Percentiles rank a stretch among this genome's conserved stretches.
Evolutionary conservation across 1,140 invertebrate genomes (phyloP).

Genomic region (Laupala kohalensis): DNA sequence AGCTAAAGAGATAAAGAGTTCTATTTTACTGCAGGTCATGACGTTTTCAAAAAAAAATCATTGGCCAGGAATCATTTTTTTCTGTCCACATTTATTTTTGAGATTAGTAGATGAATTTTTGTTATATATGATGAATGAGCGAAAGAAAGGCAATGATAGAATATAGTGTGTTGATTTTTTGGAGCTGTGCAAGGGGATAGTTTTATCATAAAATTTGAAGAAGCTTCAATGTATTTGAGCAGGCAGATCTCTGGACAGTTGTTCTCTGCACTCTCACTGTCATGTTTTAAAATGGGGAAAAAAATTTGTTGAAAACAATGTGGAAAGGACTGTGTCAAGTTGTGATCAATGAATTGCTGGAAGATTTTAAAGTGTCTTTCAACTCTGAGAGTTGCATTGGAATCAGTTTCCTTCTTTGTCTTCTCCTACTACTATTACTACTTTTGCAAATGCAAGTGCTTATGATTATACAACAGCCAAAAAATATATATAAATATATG

Average conservation of each 20-base stretch:
- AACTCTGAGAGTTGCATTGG: background rate
- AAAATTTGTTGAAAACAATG: background rate
- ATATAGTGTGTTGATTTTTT: background rate
- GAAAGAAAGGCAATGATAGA: background rate
- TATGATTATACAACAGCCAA: background rate
- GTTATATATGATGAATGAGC: background rate
- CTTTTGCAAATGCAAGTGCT: background rate
- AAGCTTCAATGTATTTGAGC: conserved; percentile 3
- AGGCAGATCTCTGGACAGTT: conserved; percentile 11
- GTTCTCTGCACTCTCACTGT: conserved; percentile 6
- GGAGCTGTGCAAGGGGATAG: background rate
- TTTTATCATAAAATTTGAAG: background rate
- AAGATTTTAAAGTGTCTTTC: background rate
- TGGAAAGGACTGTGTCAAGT: background rate
- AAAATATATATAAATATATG: background rate
- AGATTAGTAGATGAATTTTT: background rate
- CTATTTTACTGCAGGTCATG: conserved; percentile 10
- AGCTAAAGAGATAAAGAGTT: conserved; percentile 7
- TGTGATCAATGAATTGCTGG: background rate
- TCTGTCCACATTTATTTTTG: background rate
- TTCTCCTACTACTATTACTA: background rate
- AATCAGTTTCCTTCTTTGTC: background rate
- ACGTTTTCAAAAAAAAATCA: conserved; percentile 4
- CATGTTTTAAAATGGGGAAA: conserved; percentile 6
- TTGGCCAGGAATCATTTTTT: conserved; percentile 8